These are phyloP conservation scores for Atta cephalotes DNA, from an alignment of 1,140 invertebrate species.

Conservation along the genomic window DNA sequence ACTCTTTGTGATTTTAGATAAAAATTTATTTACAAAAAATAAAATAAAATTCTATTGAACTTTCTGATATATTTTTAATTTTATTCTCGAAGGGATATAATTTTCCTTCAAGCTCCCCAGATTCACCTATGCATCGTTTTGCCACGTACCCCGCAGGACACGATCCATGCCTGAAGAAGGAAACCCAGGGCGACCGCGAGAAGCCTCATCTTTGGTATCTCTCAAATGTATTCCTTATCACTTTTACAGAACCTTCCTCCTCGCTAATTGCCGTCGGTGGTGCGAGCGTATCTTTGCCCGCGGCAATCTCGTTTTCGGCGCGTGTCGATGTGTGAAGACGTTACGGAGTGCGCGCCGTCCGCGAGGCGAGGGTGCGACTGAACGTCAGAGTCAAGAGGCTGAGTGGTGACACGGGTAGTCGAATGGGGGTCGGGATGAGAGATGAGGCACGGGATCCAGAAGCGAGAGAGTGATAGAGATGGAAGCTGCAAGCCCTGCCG, in stretches of 20 bases:
- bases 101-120: neutral
- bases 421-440: slow-evolving; percentile 8
- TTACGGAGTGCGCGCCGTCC: slow-evolving; percentile 43
- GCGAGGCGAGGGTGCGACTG: slow-evolving; percentile 68
- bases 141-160: slow-evolving; percentile 71
- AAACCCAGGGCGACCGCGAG: slow-evolving; percentile 28
- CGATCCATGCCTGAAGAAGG: slow-evolving; percentile 51
- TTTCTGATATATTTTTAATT: neutral
- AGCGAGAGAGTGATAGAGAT: slow-evolving; percentile 43
- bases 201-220: slow-evolving; percentile 50
- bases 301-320: slow-evolving; percentile 38
- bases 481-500: slow-evolving; percentile 51
- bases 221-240: slow-evolving; percentile 6
- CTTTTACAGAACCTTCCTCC: neutral
- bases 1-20: neutral
- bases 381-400: slow-evolving; percentile 29
- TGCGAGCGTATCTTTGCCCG: slow-evolving; percentile 27
- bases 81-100: neutral
- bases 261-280: slow-evolving; percentile 16
- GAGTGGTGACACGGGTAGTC: slow-evolving; percentile 21
- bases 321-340: slow-evolving; percentile 40
- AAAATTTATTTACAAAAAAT: neutral
- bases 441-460: slow-evolving; percentile 20
- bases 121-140: neutral
- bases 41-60: neutral